These are phyloP conservation scores for Callorhinus ursinus DNA, from an alignment of 2,113 vertebrate genomes.

Conservation along the genomic window DNA sequence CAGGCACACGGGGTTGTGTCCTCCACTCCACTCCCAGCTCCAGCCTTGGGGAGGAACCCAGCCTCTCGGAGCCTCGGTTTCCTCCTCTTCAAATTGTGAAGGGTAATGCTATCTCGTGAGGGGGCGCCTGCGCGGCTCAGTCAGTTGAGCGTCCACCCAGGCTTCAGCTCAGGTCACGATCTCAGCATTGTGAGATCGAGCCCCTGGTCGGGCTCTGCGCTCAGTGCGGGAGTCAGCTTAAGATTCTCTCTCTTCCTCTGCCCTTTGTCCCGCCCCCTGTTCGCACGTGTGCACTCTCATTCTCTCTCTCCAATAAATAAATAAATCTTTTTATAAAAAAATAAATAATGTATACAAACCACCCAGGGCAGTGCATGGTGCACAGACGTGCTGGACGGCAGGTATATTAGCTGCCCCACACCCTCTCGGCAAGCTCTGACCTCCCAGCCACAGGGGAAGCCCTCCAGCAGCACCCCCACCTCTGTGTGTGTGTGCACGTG, in stretches of 20 bases:
- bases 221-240: background rate
- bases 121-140: background rate
- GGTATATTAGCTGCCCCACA: background rate
- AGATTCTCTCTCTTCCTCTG: background rate
- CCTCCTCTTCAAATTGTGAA: background rate
- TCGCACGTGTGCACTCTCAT: fast-evolving
- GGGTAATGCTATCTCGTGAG: background rate
- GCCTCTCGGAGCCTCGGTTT: background rate
- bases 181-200: background rate
- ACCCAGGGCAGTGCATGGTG: too few relatives aligned
- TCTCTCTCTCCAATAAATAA: background rate
- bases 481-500: background rate
- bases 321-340: background rate
- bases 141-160: background rate
- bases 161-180: background rate
- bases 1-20: background rate
- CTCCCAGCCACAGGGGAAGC: background rate
- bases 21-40: background rate
- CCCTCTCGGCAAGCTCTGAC: background rate
- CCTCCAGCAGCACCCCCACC: background rate
- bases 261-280: background rate
- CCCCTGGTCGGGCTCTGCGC: background rate
- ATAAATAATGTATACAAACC: background rate
- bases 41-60: background rate
- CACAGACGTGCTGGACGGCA: background rate